A percentile compares a stretch with the other conserved stretches of the same genome.
phyloP scores from a whole-genome alignment of 1,140 invertebrate genomes.

The Spodoptera frugiperda region DNA sequence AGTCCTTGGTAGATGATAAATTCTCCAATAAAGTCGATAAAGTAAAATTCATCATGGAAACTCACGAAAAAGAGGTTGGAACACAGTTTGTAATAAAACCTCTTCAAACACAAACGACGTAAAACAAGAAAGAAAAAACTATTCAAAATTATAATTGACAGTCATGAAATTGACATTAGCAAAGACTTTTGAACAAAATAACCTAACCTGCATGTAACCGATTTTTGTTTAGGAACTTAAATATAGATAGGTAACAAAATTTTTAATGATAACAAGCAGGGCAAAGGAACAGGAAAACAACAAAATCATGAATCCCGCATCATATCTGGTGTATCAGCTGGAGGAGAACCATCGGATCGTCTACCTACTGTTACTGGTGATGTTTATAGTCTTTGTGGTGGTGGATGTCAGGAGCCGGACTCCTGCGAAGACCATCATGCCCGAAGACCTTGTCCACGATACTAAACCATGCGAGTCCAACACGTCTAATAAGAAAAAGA shows the following conservation, averaged over 20 bases:
- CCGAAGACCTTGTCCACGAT: not conserved
- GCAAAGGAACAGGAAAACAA: not conserved
- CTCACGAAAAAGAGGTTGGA: too few species aligned
- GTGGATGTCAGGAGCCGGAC: not conserved
- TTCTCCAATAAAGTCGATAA: not conserved
- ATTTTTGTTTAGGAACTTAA: constrained; percentile 6
- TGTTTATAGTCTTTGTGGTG: constrained; percentile 55
- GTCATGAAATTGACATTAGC: not conserved
- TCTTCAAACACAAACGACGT: too few species aligned
- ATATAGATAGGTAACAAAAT: constrained; percentile 1
- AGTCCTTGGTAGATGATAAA: too few species aligned
- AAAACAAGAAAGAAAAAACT: not conserved
- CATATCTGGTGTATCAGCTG: constrained; percentile 50
- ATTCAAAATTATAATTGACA: constrained; percentile 9
- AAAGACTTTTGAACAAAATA: constrained; percentile 18
- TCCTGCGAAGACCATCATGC: not conserved
- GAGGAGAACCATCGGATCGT: constrained; percentile 61
- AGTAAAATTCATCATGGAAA: not conserved
- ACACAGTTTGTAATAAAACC: too few species aligned
- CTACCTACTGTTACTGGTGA: constrained; percentile 47
- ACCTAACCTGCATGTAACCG: not conserved
- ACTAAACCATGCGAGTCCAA: constrained; percentile 12
- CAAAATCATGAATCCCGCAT: constrained; percentile 51
- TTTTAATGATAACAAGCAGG: constrained; percentile 14
- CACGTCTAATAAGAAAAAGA: constrained; percentile 16